Percentiles rank a stretch among this genome's conserved stretches.
These are phyloP conservation scores for Orchesellides sinensis DNA, from an alignment of 2,888 invertebrate species.

Conservation along the genomic window DNA sequence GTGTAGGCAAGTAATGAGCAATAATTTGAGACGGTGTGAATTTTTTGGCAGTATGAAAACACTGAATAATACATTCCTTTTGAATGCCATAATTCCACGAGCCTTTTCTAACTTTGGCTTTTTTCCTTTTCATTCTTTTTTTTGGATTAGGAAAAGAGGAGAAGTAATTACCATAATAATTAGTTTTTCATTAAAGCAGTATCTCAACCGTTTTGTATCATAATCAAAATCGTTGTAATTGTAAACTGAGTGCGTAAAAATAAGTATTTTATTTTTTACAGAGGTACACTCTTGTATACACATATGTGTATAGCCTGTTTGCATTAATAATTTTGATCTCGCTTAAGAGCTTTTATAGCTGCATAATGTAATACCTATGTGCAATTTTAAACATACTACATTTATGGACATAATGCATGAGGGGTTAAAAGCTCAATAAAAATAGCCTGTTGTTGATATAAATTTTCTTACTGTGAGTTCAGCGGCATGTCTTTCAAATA, in stretches of 20 bases:
- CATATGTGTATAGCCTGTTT: too few relatives aligned
- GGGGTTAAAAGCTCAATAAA: slow-evolving; percentile 9
- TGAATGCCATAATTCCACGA: slow-evolving; percentile 59
- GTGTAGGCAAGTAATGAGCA: slow-evolving; percentile 73
- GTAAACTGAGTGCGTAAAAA: neutral
- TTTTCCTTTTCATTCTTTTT: slow-evolving; percentile 35
- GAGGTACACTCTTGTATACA: too few relatives aligned
- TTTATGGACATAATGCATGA: slow-evolving; percentile 12
- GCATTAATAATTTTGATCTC: neutral
- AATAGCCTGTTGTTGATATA: too few relatives aligned
- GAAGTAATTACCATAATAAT: slow-evolving; percentile 61
- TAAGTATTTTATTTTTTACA: too few relatives aligned
- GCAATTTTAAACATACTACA: slow-evolving; percentile 14
- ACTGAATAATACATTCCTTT: slow-evolving; percentile 55
- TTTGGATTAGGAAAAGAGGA: slow-evolving; percentile 42
- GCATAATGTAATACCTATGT: too few relatives aligned
- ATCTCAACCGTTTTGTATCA: slow-evolving; percentile 57
- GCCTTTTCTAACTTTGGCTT: too few relatives aligned
- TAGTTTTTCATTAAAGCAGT: slow-evolving; percentile 57
- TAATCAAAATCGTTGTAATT: slow-evolving; percentile 27
- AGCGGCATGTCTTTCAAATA: too few relatives aligned
- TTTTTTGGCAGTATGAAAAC: slow-evolving; percentile 63
- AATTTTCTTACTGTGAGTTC: too few relatives aligned
- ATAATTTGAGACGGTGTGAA: slow-evolving; percentile 71
- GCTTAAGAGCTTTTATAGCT: neutral